Conservation (phyloP, 2,888 invertebrate species). For the Troides oblongomaculatus region DNA sequence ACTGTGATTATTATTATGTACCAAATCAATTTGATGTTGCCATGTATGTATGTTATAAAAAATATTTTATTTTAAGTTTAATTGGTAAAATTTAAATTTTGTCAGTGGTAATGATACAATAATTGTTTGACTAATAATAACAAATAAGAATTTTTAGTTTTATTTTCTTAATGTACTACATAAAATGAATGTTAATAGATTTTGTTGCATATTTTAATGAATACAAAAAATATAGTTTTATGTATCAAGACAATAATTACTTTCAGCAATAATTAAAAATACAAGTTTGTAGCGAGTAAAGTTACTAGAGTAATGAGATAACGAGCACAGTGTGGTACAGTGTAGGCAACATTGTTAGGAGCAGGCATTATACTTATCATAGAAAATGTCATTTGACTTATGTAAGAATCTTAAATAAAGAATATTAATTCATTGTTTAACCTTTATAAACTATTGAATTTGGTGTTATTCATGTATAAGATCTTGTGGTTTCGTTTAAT, state of each 20-base stretch:
- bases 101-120: background rate
- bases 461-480: background rate
- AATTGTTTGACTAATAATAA: background rate
- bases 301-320: no score
- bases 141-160: background rate
- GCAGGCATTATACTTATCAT: no score
- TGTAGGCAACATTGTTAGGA: no score
- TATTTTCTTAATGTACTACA: background rate
- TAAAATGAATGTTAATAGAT: background rate
- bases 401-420: no score
- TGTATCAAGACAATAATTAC: background rate
- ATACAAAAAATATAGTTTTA: background rate
- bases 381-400: background rate
- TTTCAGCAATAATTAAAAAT: background rate
- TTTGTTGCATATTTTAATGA: background rate
- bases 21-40: slow-evolving; percentile 26
- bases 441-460: no score
- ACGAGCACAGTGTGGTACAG: no score
- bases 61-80: background rate
- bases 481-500: slow-evolving; percentile 1
- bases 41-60: background rate
- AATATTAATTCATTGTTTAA: no score
- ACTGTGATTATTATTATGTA: slow-evolving; percentile 18
- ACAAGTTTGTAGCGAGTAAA: no score
- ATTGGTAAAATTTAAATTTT: background rate